These are phyloP conservation scores for Hypercompe scribonia DNA, from an alignment of 2,888 invertebrate genomes.

Conservation along the genomic window DNA sequence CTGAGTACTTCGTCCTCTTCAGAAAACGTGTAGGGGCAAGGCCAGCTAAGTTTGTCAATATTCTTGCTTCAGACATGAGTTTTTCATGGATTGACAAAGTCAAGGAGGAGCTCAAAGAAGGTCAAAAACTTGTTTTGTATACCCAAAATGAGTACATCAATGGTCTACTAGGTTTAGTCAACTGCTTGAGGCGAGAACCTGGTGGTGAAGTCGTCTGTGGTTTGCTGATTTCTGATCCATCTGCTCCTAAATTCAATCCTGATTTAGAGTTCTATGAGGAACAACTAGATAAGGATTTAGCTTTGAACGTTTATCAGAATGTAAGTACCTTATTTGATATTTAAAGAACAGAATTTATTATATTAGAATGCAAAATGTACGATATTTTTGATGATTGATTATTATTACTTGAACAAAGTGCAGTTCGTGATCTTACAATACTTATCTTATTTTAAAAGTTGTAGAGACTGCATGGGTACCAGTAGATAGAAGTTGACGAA, in stretches of 20 bases:
- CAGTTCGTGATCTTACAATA: too few relatives aligned
- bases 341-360: background rate
- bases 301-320: slow-evolving; percentile 91
- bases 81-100: slow-evolving; percentile 85
- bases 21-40: slow-evolving; percentile 79
- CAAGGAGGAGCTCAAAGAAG: slow-evolving; percentile 76
- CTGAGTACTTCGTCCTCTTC: slow-evolving; percentile 85
- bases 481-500: too few relatives aligned
- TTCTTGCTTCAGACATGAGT: slow-evolving; percentile 70
- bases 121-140: slow-evolving; percentile 88
- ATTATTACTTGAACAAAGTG: too few relatives aligned
- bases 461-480: too few relatives aligned
- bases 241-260: slow-evolving; percentile 89
- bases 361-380: too few relatives aligned
- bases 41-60: slow-evolving; percentile 80
- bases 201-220: slow-evolving; percentile 89
- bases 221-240: slow-evolving; percentile 88
- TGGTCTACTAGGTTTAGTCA: slow-evolving; percentile 95
- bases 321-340: slow-evolving; percentile 65
- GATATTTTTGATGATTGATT: too few relatives aligned
- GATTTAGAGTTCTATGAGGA: slow-evolving; percentile 88
- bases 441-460: too few relatives aligned
- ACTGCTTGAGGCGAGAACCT: slow-evolving; percentile 94
- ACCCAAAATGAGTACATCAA: slow-evolving; percentile 89
- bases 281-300: slow-evolving; percentile 91